phyloP scores from a whole-genome alignment of 2,797 vertebrate species.

The Carduelis carduelis region DNA sequence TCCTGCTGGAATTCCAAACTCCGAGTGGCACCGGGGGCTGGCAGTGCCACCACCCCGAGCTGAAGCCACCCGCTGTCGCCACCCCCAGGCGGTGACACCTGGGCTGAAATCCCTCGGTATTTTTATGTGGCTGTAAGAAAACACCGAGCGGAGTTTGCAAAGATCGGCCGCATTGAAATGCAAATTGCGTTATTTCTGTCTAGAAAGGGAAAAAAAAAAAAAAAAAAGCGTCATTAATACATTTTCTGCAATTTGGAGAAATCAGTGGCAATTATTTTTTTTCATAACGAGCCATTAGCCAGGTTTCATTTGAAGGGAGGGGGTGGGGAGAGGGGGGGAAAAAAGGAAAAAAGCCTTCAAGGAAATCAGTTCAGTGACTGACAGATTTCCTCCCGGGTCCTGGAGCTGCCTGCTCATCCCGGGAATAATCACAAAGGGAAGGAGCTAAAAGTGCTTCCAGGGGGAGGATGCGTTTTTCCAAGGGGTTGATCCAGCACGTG shows the following conservation, averaged over 20 bases:
- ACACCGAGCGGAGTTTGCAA: conserved; percentile 29
- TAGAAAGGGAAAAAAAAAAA: rapidly evolving
- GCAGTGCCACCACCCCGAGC: neutral
- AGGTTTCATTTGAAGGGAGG: conserved; percentile 3
- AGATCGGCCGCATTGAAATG: conserved; percentile 63
- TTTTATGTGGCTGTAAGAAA: conserved; percentile 18
- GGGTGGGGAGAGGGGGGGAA: rapidly evolving
- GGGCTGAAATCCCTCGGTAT: neutral
- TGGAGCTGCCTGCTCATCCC: neutral
- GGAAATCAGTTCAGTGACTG: neutral
- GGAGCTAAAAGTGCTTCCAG: neutral
- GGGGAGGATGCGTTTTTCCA: rapidly evolving
- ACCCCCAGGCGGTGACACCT: neutral
- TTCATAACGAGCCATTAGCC: conserved; percentile 43
- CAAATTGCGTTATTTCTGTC: conserved; percentile 68
- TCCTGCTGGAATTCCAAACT: neutral
- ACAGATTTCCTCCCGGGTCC: conserved; percentile 29
- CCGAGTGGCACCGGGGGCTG: neutral
- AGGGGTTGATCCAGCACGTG: neutral
- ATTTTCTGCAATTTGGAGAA: conserved; percentile 65
- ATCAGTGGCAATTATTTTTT: conserved; percentile 65
- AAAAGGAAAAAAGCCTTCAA: neutral
- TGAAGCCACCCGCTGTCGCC: neutral
- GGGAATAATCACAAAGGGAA: neutral
- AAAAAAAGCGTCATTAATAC: conserved; percentile 60